These are phyloP conservation scores for Bradypus variegatus DNA, from an alignment of 2,797 vertebrate genomes.

Conservation along the genomic window DNA sequence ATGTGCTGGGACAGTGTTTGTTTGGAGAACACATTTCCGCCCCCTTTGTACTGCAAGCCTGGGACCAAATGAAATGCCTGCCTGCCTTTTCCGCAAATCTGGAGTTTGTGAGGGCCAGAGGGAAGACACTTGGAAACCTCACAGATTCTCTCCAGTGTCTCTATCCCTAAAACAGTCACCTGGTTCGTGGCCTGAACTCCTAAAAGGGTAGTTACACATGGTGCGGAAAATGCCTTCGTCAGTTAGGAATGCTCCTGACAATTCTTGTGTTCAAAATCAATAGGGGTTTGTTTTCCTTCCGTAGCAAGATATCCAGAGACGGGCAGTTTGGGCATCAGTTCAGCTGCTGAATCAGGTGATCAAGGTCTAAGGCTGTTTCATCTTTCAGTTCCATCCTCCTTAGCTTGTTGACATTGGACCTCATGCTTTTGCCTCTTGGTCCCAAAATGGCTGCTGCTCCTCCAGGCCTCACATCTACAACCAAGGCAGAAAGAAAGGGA, in stretches of 20 bases:
- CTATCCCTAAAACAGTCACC: background rate
- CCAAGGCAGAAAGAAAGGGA: background rate
- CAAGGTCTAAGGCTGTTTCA: background rate
- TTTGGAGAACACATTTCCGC: slow-evolving; percentile 40
- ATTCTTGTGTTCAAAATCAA: background rate
- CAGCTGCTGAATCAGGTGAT: background rate
- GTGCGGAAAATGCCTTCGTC: background rate
- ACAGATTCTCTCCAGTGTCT: background rate
- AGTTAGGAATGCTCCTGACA: background rate
- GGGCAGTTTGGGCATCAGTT: background rate
- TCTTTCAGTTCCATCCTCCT: background rate
- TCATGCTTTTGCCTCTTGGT: background rate
- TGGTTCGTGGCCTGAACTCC: background rate
- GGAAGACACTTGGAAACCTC: background rate
- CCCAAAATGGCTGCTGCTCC: background rate
- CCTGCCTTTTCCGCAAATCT: background rate
- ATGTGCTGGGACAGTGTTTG: slow-evolving; percentile 28
- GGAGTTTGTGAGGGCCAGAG: background rate
- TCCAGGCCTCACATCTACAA: background rate
- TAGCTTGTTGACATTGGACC: background rate
- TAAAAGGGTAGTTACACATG: background rate
- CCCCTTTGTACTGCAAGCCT: background rate
- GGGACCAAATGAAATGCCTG: background rate
- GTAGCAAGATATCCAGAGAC: background rate
- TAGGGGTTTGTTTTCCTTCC: background rate